A percentile compares a stretch with the other conserved stretches of the same genome.
Evolutionary conservation across 2,888 invertebrate species (phyloP).

Genomic region (Brachyptera risi): DNA sequence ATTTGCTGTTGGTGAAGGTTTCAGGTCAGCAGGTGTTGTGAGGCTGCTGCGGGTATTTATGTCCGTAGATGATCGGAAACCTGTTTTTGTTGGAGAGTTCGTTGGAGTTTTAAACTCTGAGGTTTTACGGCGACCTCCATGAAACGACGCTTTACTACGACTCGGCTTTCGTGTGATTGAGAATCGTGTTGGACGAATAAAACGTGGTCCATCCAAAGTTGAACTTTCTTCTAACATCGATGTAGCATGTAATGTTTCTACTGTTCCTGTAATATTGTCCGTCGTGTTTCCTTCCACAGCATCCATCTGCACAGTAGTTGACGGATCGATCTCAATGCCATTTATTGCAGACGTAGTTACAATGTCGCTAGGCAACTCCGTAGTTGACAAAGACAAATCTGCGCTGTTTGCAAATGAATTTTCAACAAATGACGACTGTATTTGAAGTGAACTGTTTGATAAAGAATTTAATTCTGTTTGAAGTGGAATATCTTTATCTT

Average conservation of each 20-base stretch:
- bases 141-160: conserved; percentile 31
- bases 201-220: conserved; percentile 31
- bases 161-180: conserved; percentile 33
- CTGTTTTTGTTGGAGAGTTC: background rate
- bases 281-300: background rate
- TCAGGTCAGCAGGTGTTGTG: background rate
- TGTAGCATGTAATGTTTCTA: background rate
- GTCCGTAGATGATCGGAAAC: conserved; percentile 9
- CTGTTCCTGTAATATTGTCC: background rate
- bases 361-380: no score
- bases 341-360: no score
- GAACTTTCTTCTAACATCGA: conserved; percentile 7
- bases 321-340: background rate
- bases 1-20: conserved; percentile 9
- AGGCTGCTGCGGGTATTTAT: background rate
- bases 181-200: conserved; percentile 34
- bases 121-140: conserved; percentile 24
- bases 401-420: conserved; percentile 23
- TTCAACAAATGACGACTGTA: conserved; percentile 22
- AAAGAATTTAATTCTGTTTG: no score
- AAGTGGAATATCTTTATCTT: background rate
- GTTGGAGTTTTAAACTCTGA: background rate
- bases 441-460: background rate
- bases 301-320: background rate
- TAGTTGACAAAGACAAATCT: background rate